Evolutionary conservation across 2,888 invertebrate species (phyloP).

Genomic region (Scaptomyza parva): DNA sequence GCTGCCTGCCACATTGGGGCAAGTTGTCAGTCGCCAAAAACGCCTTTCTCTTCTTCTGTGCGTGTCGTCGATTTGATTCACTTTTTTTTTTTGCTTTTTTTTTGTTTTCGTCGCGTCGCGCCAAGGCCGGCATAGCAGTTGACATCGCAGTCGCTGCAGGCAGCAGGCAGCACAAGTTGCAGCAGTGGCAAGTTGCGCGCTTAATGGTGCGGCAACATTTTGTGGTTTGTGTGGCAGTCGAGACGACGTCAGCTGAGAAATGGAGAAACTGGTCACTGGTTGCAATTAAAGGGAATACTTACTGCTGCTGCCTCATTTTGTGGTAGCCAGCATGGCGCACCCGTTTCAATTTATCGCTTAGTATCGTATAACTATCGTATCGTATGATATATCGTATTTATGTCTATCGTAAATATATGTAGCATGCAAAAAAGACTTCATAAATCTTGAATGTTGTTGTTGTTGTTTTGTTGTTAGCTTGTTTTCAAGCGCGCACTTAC

Average conservation of each 20-base stretch:
- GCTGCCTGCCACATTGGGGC: constrained; percentile 1
- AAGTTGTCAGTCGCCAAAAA: constrained; percentile 39
- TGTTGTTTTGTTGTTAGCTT: constrained; percentile 16
- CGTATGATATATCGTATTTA: constrained; percentile 8
- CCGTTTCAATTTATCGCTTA: too few species aligned
- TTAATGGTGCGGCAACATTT: constrained; percentile 62
- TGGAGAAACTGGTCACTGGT: constrained; percentile 11
- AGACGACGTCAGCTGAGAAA: constrained; percentile 7
- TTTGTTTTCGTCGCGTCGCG: constrained; percentile 51
- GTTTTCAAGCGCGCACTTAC: constrained; percentile 16
- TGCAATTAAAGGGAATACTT: constrained; percentile 45
- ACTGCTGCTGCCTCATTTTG: constrained; percentile 23
- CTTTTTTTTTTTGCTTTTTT: constrained; percentile 40
- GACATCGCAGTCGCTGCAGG: constrained; percentile 34
- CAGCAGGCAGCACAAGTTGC: background rate
- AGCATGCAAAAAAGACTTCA: constrained; percentile 55
- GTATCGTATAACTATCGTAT: constrained; percentile 10
- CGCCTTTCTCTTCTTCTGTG: constrained; percentile 63
- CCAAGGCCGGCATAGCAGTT: constrained; percentile 57
- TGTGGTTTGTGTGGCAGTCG: constrained; percentile 38
- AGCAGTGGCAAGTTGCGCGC: constrained; percentile 33
- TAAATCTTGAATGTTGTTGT: constrained; percentile 54
- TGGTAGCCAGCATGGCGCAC: constrained; percentile 15
- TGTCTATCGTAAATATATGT: constrained; percentile 46
- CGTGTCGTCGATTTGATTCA: constrained; percentile 71